Evolutionary conservation across 2,797 vertebrate genomes (phyloP), one percentile per base, ranked within the genome.

Genomic region (Bovichtus variegatus): DNA sequence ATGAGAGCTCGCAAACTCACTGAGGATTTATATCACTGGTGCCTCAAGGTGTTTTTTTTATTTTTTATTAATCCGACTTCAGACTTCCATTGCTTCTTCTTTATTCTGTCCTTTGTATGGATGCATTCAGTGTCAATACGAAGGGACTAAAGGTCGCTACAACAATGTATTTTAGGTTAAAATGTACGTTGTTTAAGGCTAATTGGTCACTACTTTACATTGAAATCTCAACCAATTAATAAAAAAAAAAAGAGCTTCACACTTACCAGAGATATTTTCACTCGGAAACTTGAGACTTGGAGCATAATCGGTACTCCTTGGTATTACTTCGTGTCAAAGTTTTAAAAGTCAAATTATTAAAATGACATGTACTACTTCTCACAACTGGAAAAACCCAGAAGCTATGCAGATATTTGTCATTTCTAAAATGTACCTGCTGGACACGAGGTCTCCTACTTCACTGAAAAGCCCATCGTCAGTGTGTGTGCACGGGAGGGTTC

Each of bases 31-130:
- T 82, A 29, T 34, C 70, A 47, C 40, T 13, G 27, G 18, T 23
- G 70, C 66, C 66, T 86, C 75, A 80, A 91, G 87, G 78, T 85
- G 74, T 82, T 59, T 86, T n/a, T 82, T 84, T 85, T 78, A 77
- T n/a, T n/a, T n/a, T n/a, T n/a, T n/a, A n/a, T n/a, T n/a, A n/a
- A n/a, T 86, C 71, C 81, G 60, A 59, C 64, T 69, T 66, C 58
- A 80, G n/a, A n/a, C n/a, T n/a, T n/a, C n/a, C n/a, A n/a, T n/a
- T 71, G 50, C 64, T 54, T 85, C 31, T 15, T 9, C 51, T 55
- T 57, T 76, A 58, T 57, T 83, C 47, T 73, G 44, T 84, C 67
- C 40, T 74, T 76, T 76, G 44, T 64, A 36, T 73, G 73, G 53
- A 63, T 66, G 78, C 41, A 63, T 63, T 74, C 18, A 80, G 53